Evolutionary conservation across 2,888 invertebrate species (phyloP), one percentile per base, ranked within the genome.

Genomic region (Dasypogon diadema): DNA sequence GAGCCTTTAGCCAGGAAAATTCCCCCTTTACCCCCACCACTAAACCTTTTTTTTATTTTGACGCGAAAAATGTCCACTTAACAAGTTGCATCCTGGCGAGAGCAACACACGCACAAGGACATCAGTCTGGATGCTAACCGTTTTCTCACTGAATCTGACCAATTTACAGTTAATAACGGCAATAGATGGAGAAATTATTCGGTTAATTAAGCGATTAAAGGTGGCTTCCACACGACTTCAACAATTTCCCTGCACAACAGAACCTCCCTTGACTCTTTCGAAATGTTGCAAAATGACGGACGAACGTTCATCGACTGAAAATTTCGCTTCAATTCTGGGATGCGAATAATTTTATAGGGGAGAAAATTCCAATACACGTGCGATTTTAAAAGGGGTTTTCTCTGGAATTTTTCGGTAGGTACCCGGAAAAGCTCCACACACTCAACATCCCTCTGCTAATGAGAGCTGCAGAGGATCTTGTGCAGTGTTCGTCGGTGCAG

Each of bases 281-380:
- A 70, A 70, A 30, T 54, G 74, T 74, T 74, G 58, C 56, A 79
- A 79, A 81, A 81, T 78, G 80, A 80, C 79, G 81, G 81, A 81
- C 83, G 83, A 82, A 82, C 83, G 81, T 81, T 82, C 81, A 82
- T 82, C 82, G 82, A 83, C 83, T 83, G 81, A 83, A 82, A 82
- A 81, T 80, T 83, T 81, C 80, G 79, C 80, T 80, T 81, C 80
- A 18, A 16, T 18, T 22, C 18, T 58, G 30, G 74, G 74, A 74
- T 73, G 56, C 56, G 58, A 56, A 73, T 58, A 58, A 74, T 74
- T 60, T 74, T 42, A n/a, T 26, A 8, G 42, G 73, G 58, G 74
- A 74, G 60, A 46, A 60, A 58, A 74, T 74, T 74, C 74, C 74
- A 74, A 74, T 55, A 74, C 74, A 46, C 48, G 56, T 26, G 21